Conservation (phyloP, 2,888 invertebrate species). For the Norana najaformis region DNA sequence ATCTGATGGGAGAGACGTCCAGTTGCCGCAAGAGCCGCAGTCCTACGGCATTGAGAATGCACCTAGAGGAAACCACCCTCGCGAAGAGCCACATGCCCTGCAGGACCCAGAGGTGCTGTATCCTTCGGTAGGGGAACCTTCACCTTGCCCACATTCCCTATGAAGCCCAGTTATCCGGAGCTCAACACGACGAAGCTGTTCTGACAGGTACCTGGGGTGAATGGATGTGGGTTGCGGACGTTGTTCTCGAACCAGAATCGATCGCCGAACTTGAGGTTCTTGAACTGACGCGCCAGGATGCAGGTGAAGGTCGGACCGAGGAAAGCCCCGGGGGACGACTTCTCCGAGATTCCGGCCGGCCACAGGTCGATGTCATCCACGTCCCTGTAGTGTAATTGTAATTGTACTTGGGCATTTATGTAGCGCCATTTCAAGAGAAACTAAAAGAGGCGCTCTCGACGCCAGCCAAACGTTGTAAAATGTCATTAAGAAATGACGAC, state of each 20-base stretch:
- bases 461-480: no score
- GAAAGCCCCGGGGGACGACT: slow-evolving; percentile 27
- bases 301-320: slow-evolving; percentile 42
- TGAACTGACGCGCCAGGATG: slow-evolving; percentile 40
- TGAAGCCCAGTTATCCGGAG: neutral
- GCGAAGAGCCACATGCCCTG: neutral
- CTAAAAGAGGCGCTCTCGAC: no score
- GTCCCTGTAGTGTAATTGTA: slow-evolving; percentile 30
- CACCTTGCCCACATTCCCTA: neutral
- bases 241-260: slow-evolving; percentile 43
- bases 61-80: no score
- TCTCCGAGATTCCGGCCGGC: slow-evolving; percentile 39
- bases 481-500: no score
- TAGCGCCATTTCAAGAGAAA: no score
- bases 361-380: slow-evolving; percentile 43
- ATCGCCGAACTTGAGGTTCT: slow-evolving; percentile 37
- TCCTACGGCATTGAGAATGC: neutral
- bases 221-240: slow-evolving; percentile 38
- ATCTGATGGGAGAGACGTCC: no score
- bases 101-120: neutral
- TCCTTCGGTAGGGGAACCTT: neutral
- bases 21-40: neutral
- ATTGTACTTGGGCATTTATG: no score
- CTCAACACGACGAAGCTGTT: neutral
- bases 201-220: slow-evolving; percentile 31